Percentiles rank a stretch among this genome's conserved stretches.
These are phyloP conservation scores for Neomorphus geoffroyi DNA, from an alignment of 2,797 vertebrate genomes.

Conservation along the genomic window DNA sequence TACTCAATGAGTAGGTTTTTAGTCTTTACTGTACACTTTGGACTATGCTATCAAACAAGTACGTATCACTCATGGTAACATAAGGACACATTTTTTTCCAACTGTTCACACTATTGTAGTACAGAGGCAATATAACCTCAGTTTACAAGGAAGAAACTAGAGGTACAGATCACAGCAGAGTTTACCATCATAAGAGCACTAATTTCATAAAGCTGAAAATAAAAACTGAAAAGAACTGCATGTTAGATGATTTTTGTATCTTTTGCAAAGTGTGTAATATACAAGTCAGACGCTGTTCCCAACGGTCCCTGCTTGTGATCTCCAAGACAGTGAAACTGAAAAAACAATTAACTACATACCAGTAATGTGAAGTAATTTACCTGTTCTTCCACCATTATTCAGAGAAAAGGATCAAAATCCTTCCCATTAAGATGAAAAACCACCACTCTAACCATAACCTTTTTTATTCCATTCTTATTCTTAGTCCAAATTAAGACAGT, in stretches of 20 bases:
- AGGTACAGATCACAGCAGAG: not conserved
- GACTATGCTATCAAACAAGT: not conserved
- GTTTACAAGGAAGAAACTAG: not conserved
- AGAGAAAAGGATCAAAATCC: not conserved
- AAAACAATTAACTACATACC: not conserved
- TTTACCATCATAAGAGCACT: not conserved
- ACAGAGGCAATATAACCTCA: not conserved
- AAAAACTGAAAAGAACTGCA: not conserved
- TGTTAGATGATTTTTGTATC: not conserved
- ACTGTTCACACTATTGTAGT: not conserved
- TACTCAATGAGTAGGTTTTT: not conserved
- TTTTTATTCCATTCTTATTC: not conserved
- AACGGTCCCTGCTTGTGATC: not conserved
- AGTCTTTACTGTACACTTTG: not conserved
- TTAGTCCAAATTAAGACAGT: not conserved
- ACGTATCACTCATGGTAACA: not conserved
- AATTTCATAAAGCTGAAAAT: not conserved
- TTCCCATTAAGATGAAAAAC: not conserved
- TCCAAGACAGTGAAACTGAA: not conserved
- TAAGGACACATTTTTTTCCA: not conserved
- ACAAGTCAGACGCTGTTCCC: not conserved
- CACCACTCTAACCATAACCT: not conserved
- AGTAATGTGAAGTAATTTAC: not conserved
- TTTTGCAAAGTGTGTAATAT: not conserved
- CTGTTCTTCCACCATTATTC: not conserved